Percentiles rank a stretch among this genome's conserved stretches.
Conservation (phyloP, 2,797 vertebrate species). For the Propithecus perrieri region DNA sequence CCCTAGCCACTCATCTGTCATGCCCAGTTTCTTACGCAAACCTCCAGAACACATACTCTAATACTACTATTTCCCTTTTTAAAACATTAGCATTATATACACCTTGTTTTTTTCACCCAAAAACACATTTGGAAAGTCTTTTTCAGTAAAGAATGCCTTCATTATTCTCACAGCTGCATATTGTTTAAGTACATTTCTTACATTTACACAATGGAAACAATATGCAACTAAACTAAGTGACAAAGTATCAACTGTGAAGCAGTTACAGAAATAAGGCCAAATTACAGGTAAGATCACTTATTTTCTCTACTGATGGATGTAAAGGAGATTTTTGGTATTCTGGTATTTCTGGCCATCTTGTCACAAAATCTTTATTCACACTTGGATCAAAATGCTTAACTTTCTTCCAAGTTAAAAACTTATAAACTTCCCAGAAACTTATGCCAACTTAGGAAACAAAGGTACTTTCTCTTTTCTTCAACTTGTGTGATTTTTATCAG, state of each 20-base stretch:
- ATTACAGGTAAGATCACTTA: not conserved
- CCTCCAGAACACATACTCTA: conserved; percentile 37
- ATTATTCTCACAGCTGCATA: not conserved
- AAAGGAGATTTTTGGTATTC: not conserved
- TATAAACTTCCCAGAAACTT: not conserved
- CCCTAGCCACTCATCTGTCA: not conserved
- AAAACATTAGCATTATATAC: not conserved
- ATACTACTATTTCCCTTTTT: not conserved
- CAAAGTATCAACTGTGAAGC: not conserved
- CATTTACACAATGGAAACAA: not conserved
- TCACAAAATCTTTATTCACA: conserved; percentile 20
- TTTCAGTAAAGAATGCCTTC: not conserved
- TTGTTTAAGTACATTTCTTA: not conserved
- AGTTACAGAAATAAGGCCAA: conserved; percentile 1
- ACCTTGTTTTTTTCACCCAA: not conserved
- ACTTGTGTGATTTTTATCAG: not conserved
- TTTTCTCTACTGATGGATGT: not conserved
- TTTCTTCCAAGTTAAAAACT: not conserved
- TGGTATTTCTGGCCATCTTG: not conserved
- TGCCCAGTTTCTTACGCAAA: not conserved
- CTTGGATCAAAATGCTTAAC: not conserved
- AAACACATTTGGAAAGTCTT: not conserved
- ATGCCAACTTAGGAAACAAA: not conserved
- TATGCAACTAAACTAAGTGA: not conserved
- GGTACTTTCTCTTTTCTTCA: not conserved